Percentiles rank a stretch among this genome's conserved stretches.
Conservation (phyloP, 2,888 invertebrate species). For the Eupsilia transversa region DNA sequence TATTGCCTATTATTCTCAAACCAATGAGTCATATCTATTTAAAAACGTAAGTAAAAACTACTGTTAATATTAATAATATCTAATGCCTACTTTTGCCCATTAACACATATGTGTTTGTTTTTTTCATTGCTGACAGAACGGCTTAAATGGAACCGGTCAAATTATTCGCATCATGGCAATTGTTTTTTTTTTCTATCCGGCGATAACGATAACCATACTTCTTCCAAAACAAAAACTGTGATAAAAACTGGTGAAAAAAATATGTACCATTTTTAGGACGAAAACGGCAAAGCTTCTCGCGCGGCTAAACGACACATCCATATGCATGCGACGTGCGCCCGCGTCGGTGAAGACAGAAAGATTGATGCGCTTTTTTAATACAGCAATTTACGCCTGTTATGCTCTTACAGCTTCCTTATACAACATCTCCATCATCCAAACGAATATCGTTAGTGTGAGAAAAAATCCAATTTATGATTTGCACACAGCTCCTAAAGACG, state of each 20-base stretch:
- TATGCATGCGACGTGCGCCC: conserved; percentile 67
- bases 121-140: too few relatives aligned
- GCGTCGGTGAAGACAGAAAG: conserved; percentile 69
- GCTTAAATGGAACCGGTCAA: background rate
- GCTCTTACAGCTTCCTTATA: conserved; percentile 77
- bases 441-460: conserved; percentile 71
- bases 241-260: fast-evolving
- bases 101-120: too few relatives aligned
- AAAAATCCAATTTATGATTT: conserved; percentile 66
- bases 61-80: background rate
- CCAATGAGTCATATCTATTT: conserved; percentile 26
- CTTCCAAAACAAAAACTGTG: too few relatives aligned
- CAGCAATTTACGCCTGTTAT: conserved; percentile 86
- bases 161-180: background rate
- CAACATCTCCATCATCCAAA: conserved; percentile 69
- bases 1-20: conserved; percentile 29
- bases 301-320: conserved; percentile 67
- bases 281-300: conserved; percentile 50
- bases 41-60: conserved; percentile 14
- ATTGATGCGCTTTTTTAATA: conserved; percentile 82
- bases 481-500: too few relatives aligned
- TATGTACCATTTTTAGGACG: conserved; percentile 8
- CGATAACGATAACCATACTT: too few relatives aligned
- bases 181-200: background rate
- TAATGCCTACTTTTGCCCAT: background rate